A percentile compares a stretch with the other conserved stretches of the same genome.
Evolutionary conservation across 2,888 invertebrate species (phyloP).

Genomic region (Leptinotarsa rubiginosa): DNA sequence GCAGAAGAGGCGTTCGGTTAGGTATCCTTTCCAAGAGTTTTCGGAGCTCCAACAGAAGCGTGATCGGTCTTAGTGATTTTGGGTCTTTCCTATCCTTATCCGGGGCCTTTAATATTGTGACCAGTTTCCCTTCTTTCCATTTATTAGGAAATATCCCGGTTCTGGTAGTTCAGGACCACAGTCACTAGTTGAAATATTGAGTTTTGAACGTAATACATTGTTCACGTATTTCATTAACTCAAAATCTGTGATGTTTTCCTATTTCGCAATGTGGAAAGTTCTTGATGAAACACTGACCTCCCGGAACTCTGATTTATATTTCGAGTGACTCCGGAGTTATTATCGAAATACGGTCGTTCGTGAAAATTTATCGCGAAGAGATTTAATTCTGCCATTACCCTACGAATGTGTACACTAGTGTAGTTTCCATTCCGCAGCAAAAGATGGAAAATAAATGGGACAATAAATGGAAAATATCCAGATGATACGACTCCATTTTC

Average conservation of each 20-base stretch:
- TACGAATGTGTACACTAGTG: conserved; percentile 40
- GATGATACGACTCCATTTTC: conserved; percentile 57
- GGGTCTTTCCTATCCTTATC: background rate
- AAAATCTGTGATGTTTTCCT: background rate
- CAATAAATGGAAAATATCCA: conserved; percentile 57
- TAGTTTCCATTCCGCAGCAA: conserved; percentile 52
- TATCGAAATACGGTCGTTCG: conserved; percentile 9
- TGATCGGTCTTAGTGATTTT: conserved; percentile 9
- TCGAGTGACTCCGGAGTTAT: conserved; percentile 4
- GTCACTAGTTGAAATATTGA: too few relatives aligned
- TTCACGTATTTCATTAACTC: background rate
- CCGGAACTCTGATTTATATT: background rate
- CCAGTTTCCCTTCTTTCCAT: conserved; percentile 10
- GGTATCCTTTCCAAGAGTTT: background rate
- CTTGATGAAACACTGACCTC: background rate
- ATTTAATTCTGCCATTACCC: conserved; percentile 45
- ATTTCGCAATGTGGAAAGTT: background rate
- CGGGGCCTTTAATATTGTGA: conserved; percentile 6
- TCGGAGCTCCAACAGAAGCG: background rate
- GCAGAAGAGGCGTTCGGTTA: background rate
- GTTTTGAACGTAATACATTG: too few relatives aligned
- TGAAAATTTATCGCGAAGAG: conserved; percentile 36
- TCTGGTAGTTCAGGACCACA: too few relatives aligned
- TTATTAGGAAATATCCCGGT: background rate
- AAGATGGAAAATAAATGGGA: conserved; percentile 55